phyloP scores from a whole-genome alignment of 2,113 vertebrate species.

The Chionomys nivalis region DNA sequence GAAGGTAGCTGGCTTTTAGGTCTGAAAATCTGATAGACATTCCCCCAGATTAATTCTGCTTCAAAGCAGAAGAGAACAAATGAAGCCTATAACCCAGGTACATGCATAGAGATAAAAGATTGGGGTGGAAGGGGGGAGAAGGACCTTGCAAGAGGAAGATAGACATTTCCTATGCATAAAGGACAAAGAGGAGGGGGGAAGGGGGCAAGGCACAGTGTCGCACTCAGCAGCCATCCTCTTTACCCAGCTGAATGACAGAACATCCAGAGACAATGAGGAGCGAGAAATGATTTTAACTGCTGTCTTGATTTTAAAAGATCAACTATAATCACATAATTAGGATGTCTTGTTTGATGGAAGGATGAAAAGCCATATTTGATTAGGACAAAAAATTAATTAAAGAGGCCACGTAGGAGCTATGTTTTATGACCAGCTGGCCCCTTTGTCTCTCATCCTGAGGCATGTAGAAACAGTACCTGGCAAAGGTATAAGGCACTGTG shows the following conservation, averaged over 20 bases:
- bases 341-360: conserved; percentile 47
- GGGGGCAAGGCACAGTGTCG: neutral
- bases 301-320: conserved; percentile 67
- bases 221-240: neutral
- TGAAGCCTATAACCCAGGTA: neutral
- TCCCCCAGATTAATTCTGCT: neutral
- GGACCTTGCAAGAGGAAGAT: neutral
- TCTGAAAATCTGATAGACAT: neutral
- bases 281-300: conserved; percentile 48
- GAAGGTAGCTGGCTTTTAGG: neutral
- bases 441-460: conserved; percentile 9
- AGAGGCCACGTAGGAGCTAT: neutral
- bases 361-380: conserved; percentile 56
- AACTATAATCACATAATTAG: conserved; percentile 47
- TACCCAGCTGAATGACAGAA: conserved; percentile 35
- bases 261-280: conserved; percentile 54
- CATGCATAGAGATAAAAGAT: neutral
- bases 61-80: neutral
- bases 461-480: neutral
- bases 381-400: conserved; percentile 54
- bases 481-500: neutral
- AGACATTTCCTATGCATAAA: neutral
- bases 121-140: neutral
- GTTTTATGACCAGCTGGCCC: conserved; percentile 33
- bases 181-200: neutral